Evolutionary conservation across 2,113 vertebrate species (phyloP).

Genomic region (Lethenteron reissneri): DNA sequence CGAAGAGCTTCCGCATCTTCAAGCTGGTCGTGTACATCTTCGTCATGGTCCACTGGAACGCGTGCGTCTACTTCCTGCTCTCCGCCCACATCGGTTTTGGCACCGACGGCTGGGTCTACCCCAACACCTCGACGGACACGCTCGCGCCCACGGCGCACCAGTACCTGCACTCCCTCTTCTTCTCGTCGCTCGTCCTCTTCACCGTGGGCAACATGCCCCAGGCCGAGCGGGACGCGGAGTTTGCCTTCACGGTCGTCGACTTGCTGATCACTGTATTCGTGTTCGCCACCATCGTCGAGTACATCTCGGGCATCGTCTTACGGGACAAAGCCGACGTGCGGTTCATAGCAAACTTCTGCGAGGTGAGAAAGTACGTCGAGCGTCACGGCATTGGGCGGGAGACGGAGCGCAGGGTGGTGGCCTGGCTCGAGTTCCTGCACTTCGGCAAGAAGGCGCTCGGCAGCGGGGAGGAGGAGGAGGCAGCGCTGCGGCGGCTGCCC

Average conservation of each 20-base stretch:
- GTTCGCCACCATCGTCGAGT: constrained; percentile 62
- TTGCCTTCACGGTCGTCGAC: constrained; percentile 47
- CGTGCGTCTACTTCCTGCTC: constrained; percentile 58
- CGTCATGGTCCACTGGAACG: constrained; percentile 60
- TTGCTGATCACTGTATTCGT: constrained; percentile 63
- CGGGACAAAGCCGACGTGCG: constrained; percentile 32
- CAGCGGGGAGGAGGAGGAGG: constrained; percentile 20
- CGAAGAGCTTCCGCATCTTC: constrained; percentile 47
- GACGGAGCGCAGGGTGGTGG: constrained; percentile 22
- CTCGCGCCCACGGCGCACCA: constrained; percentile 29
- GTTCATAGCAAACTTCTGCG: constrained; percentile 45
- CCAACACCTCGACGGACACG: constrained; percentile 24
- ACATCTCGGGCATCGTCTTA: constrained; percentile 42
- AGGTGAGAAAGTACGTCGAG: constrained; percentile 44
- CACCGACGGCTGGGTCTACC: constrained; percentile 51
- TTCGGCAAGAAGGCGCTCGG: constrained; percentile 54
- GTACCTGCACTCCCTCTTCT: constrained; percentile 74
- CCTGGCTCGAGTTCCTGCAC: constrained; percentile 63
- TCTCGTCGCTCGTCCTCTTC: constrained; percentile 53
- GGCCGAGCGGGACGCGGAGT: constrained; percentile 35
- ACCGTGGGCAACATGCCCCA: constrained; percentile 46
- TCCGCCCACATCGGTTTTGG: constrained; percentile 47
- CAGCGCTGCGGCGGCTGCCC: constrained; percentile 38
- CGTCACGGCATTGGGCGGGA: constrained; percentile 18
- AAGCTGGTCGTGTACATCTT: constrained; percentile 61